Evolutionary conservation across 1,140 invertebrate genomes (phyloP).

Genomic region (Hestina assimilis): DNA sequence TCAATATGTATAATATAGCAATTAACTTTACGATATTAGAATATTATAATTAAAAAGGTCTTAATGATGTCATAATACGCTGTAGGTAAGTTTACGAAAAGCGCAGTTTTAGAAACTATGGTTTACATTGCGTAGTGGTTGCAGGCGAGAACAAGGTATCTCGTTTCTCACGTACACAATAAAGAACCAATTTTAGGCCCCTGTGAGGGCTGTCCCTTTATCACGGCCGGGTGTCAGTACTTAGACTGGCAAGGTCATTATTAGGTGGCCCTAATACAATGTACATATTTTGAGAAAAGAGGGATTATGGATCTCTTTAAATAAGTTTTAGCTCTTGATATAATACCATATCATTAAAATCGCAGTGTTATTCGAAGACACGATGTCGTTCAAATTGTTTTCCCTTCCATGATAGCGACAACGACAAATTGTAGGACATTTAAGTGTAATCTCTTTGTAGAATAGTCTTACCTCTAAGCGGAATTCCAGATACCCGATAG

Average conservation of each 20-base stretch:
- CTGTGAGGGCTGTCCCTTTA: slow-evolving; percentile 88
- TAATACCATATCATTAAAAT: no score
- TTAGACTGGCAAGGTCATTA: slow-evolving; percentile 96
- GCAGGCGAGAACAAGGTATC: no score
- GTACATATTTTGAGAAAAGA: no score
- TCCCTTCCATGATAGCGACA: slow-evolving; percentile 95
- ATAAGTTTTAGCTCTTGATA: no score
- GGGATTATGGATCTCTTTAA: no score
- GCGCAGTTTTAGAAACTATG: no score
- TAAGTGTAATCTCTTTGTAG: slow-evolving; percentile 96
- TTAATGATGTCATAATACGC: no score
- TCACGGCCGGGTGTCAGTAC: slow-evolving; percentile 87
- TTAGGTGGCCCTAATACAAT: no score
- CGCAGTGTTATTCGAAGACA: slow-evolving; percentile 91
- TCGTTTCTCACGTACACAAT: slow-evolving; percentile 95
- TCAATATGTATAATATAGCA: no score
- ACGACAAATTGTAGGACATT: slow-evolving; percentile 96
- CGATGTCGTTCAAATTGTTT: slow-evolving; percentile 95
- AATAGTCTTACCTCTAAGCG: slow-evolving; percentile 94
- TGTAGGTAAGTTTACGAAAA: no score
- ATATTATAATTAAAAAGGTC: slow-evolving; percentile 96
- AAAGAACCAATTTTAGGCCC: slow-evolving; percentile 92
- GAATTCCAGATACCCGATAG: slow-evolving; percentile 94
- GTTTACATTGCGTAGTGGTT: no score
- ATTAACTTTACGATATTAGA: slow-evolving; percentile 89